Evolutionary conservation across 2,888 invertebrate genomes (phyloP).

Genomic region (Lymantria monacha): DNA sequence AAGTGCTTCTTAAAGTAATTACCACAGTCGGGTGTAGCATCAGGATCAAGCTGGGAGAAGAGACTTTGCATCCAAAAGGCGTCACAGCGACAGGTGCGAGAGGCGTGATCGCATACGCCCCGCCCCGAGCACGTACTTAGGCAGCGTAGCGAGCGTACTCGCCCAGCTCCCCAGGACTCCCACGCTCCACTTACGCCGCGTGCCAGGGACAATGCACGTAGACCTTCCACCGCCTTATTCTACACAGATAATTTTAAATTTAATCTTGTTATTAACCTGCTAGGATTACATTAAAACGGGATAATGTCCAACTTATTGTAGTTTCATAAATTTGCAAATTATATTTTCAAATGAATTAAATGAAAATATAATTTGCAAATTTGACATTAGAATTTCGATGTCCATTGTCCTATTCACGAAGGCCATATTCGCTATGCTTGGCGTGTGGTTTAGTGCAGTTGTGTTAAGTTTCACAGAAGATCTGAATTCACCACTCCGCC

Average conservation of each 20-base stretch:
- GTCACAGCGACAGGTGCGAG: conserved; percentile 93
- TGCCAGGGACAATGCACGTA: conserved; percentile 33
- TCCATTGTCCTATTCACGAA: too few species aligned
- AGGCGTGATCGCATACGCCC: conserved; percentile 92
- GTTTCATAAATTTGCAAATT: too few species aligned
- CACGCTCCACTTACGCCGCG: conserved; percentile 40
- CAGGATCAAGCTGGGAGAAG: conserved; percentile 88
- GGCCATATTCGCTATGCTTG: too few species aligned
- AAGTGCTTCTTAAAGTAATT: conserved; percentile 7
- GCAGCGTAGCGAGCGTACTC: conserved; percentile 92
- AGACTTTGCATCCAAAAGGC: conserved; percentile 98
- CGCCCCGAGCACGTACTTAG: conserved; percentile 97
- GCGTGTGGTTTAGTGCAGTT: too few species aligned
- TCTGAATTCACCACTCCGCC: too few species aligned
- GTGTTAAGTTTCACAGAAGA: too few species aligned
- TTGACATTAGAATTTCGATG: too few species aligned
- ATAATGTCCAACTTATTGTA: too few species aligned
- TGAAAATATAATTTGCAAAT: too few species aligned
- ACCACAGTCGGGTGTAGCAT: conserved; percentile 93
- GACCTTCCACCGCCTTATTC: conserved; percentile 55
- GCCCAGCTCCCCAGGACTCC: conserved; percentile 82
- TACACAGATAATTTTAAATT: conserved; percentile 15
- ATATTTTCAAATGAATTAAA: too few species aligned
- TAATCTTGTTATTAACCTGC: too few species aligned
- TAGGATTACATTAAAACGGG: too few species aligned